These are phyloP conservation scores for Meloe dianella DNA, from an alignment of 2,888 invertebrate genomes.

Conservation along the genomic window DNA sequence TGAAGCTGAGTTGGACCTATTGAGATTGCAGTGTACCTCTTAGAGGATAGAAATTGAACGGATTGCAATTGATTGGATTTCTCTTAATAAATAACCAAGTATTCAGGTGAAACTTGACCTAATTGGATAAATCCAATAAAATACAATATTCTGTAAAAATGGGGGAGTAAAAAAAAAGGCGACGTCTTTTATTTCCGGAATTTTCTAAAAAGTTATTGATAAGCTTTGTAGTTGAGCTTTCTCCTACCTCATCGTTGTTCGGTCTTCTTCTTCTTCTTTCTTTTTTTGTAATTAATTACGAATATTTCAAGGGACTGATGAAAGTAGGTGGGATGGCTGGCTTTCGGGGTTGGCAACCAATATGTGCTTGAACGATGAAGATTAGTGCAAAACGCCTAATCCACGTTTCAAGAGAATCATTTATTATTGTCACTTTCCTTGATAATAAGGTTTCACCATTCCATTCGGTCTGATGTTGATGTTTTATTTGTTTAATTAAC, in stretches of 20 bases:
- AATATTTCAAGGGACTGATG: conserved; percentile 7
- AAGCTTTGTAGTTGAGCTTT: not conserved
- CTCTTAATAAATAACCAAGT: not conserved
- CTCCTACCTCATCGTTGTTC: not conserved
- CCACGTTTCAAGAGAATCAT: conserved; percentile 34
- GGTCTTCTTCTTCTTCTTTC: not conserved
- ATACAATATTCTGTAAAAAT: not conserved
- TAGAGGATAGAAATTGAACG: conserved; percentile 8
- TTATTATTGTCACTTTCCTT: conserved; percentile 38
- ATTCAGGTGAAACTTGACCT: conserved; percentile 6
- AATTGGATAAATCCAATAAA: not conserved
- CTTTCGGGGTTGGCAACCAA: not conserved
- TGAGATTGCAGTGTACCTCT: conserved; percentile 6
- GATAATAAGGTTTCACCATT: conserved; percentile 36
- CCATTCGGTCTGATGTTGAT: conserved; percentile 30
- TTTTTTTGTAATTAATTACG: conserved; percentile 1
- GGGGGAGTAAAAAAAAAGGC: not conserved
- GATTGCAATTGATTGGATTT: not conserved
- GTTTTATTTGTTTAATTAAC: conserved; percentile 38
- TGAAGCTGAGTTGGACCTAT: conserved; percentile 1
- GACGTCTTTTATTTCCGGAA: not conserved
- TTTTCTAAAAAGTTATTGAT: not conserved
- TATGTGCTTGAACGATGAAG: conserved; percentile 15
- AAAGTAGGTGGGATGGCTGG: not conserved
- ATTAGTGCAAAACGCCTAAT: conserved; percentile 31